phyloP scores from a whole-genome alignment of 2,888 invertebrate genomes.

The Resseliella maxima region DNA sequence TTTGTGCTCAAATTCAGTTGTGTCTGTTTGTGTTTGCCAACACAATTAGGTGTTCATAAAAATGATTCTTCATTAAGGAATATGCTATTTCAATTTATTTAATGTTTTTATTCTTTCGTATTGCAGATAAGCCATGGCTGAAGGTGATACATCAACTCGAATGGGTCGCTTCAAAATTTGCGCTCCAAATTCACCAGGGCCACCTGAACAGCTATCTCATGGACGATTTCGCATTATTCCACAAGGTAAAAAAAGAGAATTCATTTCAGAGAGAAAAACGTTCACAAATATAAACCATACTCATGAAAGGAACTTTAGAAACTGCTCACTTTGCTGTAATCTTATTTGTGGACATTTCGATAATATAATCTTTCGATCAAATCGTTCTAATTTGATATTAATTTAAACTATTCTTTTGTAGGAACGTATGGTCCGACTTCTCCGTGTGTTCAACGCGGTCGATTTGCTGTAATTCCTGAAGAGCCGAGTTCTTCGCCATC shows the following conservation, averaged over 20 bases:
- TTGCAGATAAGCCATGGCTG: conserved; percentile 8
- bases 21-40: neutral
- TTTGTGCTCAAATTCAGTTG: neutral
- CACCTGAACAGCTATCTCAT: conserved; percentile 66
- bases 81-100: too few species aligned
- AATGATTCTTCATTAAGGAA: too few species aligned
- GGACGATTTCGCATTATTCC: conserved; percentile 68
- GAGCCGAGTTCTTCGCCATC: conserved; percentile 68
- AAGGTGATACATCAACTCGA: conserved; percentile 63
- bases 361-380: too few species aligned
- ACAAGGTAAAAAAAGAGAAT: conserved; percentile 64
- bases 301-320: too few species aligned
- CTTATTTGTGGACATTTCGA: too few species aligned
- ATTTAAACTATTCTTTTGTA: too few species aligned
- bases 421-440: conserved; percentile 67
- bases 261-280: too few species aligned
- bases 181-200: conserved; percentile 64
- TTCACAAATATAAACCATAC: too few species aligned
- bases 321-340: too few species aligned
- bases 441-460: conserved; percentile 66
- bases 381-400: too few species aligned
- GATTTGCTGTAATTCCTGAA: conserved; percentile 68
- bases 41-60: neutral
- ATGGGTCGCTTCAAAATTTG: conserved; percentile 72
- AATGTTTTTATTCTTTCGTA: too few species aligned